phyloP scores from a whole-genome alignment of 2,888 invertebrate genomes.

The Synanthedon vespiformis region DNA sequence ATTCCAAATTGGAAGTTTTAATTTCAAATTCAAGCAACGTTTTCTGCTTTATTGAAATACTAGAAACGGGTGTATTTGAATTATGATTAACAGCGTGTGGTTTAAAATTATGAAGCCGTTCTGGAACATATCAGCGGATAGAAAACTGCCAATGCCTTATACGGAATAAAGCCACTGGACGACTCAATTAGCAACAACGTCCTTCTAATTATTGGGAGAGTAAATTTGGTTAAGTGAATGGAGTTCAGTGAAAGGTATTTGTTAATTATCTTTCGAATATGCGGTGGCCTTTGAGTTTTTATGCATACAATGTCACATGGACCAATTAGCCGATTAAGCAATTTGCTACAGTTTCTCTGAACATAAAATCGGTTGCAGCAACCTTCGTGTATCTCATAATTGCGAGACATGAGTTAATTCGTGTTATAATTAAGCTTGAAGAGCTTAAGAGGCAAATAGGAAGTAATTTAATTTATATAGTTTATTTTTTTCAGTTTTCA shows the following conservation, averaged over 20 bases:
- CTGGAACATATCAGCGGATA: not conserved
- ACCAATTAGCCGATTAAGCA: slow-evolving; percentile 10
- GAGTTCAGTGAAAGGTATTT: slow-evolving; percentile 13
- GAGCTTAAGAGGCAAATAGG: no score
- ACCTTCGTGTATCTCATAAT: slow-evolving; percentile 4
- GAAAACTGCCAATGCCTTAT: slow-evolving; percentile 6
- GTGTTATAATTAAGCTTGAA: no score
- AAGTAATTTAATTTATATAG: no score
- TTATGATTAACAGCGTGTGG: slow-evolving; percentile 1
- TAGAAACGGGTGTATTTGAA: slow-evolving; percentile 7
- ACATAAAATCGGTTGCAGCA: slow-evolving; percentile 5
- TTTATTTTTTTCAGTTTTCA: no score
- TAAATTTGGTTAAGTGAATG: slow-evolving; percentile 7
- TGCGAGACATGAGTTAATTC: no score
- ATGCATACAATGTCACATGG: slow-evolving; percentile 6
- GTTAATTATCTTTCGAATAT: slow-evolving; percentile 14
- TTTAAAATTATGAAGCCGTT: not conserved
- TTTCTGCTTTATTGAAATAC: slow-evolving; percentile 7
- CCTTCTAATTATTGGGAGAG: slow-evolving; percentile 15
- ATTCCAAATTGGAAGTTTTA: not conserved
- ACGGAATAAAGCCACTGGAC: slow-evolving; percentile 21
- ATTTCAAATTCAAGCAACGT: not conserved
- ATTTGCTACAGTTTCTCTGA: slow-evolving; percentile 5
- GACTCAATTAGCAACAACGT: slow-evolving; percentile 20
- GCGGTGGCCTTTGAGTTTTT: slow-evolving; percentile 2